Base-by-base conservation (phyloP, 2,888 invertebrate species). In the Hyles lineata region DNA sequence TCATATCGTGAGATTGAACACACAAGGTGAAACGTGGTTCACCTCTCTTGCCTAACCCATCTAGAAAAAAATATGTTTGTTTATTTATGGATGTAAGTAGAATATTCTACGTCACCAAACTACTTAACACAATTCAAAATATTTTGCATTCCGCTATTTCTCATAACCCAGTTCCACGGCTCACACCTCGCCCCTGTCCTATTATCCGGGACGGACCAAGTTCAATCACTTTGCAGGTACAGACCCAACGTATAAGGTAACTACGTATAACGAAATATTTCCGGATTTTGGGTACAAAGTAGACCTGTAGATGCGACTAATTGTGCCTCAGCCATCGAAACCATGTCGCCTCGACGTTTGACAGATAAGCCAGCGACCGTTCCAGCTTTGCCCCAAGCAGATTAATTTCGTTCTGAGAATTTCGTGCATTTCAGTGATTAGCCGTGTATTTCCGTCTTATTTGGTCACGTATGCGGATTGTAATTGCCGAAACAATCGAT, bases 171-270 rank as follows among this genome's bases (percentile, higher is more conserved):
- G 52, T 32, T 35, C n/a, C 52, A 29, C 23, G 25, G 43, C 52
- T 70, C 61, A 43, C 61, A 63, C 67, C 71, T 76, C 74, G 59
- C 72, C 72, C 72, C 52, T 29, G 52, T 55, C 75, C 70, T 75
- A 76, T 76, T 80, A 81, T 80, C 73, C 75, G 74, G 74, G 75
- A 73, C 76, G 76, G 72, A 70, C 77, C 76, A 80, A 85, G 84
- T 85, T 84, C 89, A 89, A 89, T 89, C 89, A 89, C 89, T 89
- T 89, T 88, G 78, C 83, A 71, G 43, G 70, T 62, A 62, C 71
- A 52, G 43, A 32, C 52, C 76, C 75, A 59, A 71, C 32, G 21
- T 52, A 25, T 43, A 25, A 19, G 52, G 23, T 70, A 55, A 19
- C 29, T 69, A 63, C 23, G 23, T 32, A 55, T 70, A 70, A 58